A percentile compares a stretch with the other conserved stretches of the same genome.
Conservation (phyloP, 2,888 invertebrate species). For the Ferdinandea cuprea region DNA sequence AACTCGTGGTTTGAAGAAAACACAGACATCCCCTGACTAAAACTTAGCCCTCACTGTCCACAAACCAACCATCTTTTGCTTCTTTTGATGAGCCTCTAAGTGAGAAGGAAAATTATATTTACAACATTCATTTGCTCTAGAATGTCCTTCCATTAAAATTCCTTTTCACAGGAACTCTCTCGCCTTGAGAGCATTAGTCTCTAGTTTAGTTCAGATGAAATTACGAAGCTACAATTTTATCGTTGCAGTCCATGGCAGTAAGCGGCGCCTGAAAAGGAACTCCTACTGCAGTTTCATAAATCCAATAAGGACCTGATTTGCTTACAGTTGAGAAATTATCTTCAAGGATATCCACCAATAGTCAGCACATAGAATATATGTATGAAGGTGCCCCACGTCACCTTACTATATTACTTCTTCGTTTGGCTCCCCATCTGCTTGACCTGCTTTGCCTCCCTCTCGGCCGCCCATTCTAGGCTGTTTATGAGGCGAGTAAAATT, state of each 20-base stretch:
- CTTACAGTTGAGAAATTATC: slow-evolving; percentile 68
- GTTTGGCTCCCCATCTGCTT: slow-evolving; percentile 33
- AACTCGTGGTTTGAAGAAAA: too few species aligned
- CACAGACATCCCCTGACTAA: background rate
- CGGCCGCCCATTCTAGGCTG: slow-evolving; percentile 21
- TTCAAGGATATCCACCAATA: slow-evolving; percentile 33
- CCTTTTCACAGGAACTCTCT: slow-evolving; percentile 24
- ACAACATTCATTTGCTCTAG: slow-evolving; percentile 56
- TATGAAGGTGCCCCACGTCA: slow-evolving; percentile 14
- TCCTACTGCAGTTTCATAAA: slow-evolving; percentile 69
- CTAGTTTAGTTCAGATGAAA: slow-evolving; percentile 27
- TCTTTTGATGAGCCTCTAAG: slow-evolving; percentile 14
- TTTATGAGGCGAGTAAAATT: slow-evolving; percentile 69
- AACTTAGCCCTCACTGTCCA: slow-evolving; percentile 28
- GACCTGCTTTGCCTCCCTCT: slow-evolving; percentile 56
- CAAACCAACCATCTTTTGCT: slow-evolving; percentile 10
- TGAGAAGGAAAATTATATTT: slow-evolving; percentile 54
- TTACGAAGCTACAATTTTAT: slow-evolving; percentile 52
- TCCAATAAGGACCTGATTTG: slow-evolving; percentile 71
- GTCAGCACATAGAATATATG: slow-evolving; percentile 7
- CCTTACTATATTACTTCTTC: slow-evolving; percentile 5
- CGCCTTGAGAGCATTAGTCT: slow-evolving; percentile 24
- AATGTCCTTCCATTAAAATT: slow-evolving; percentile 69
- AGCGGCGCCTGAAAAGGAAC: slow-evolving; percentile 8
- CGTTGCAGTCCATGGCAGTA: slow-evolving; percentile 28